phyloP scores from a whole-genome alignment of 2,888 invertebrate species.

The Noctuana brunneofusca region DNA sequence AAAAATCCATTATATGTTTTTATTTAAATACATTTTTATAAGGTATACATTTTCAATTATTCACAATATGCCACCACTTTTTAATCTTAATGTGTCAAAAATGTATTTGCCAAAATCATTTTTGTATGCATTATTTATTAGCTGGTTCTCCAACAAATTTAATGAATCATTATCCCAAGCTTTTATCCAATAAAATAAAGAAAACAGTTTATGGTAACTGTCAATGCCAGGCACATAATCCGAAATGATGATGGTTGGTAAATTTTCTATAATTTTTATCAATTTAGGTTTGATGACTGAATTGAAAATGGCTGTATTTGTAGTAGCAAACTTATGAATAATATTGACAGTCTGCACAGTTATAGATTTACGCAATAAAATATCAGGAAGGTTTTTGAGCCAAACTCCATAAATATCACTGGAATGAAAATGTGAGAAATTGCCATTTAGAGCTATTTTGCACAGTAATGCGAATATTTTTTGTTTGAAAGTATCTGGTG shows the following conservation, averaged over 20 bases:
- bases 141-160: slow-evolving; percentile 67
- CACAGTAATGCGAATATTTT: slow-evolving; percentile 71
- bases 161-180: slow-evolving; percentile 69
- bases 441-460: slow-evolving; percentile 70
- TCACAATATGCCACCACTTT: slow-evolving; percentile 51
- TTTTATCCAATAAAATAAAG: slow-evolving; percentile 80
- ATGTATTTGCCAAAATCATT: slow-evolving; percentile 66
- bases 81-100: slow-evolving; percentile 66
- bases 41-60: not conserved
- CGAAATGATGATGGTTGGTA: slow-evolving; percentile 63
- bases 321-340: slow-evolving; percentile 82
- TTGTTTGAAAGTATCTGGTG: slow-evolving; percentile 57
- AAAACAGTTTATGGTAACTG: slow-evolving; percentile 77
- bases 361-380: slow-evolving; percentile 77
- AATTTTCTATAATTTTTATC: slow-evolving; percentile 69
- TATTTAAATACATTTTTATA: slow-evolving; percentile 8
- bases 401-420: slow-evolving; percentile 73
- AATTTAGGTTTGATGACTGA: slow-evolving; percentile 69
- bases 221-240: slow-evolving; percentile 65
- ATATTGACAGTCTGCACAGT: slow-evolving; percentile 79
- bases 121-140: slow-evolving; percentile 59
- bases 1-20: slow-evolving; percentile 24
- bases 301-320: slow-evolving; percentile 78
- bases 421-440: slow-evolving; percentile 62
- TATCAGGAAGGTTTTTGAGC: slow-evolving; percentile 80